Percentiles rank a stretch among this genome's conserved stretches.
Evolutionary conservation across 2,888 invertebrate species (phyloP).

Genomic region (Cepaea hortensis): DNA sequence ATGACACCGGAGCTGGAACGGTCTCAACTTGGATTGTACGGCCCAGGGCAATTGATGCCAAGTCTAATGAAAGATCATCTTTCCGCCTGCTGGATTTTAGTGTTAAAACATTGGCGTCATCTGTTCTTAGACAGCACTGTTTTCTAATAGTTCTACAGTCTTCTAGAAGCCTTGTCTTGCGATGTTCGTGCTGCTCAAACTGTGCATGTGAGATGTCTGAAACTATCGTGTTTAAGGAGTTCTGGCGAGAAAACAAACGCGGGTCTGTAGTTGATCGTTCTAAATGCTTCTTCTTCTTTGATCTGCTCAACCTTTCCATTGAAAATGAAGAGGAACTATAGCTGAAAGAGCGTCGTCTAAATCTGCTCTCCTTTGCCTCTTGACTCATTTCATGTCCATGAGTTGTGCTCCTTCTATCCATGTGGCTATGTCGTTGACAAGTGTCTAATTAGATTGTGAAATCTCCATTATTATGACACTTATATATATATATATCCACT

Average conservation of each 20-base stretch:
- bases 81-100: conserved; percentile 27
- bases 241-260: neutral
- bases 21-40: conserved; percentile 27
- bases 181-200: neutral
- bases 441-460: conserved; percentile 2
- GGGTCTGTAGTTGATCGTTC: conserved; percentile 14
- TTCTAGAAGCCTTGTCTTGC: neutral
- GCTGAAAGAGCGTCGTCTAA: conserved; percentile 60
- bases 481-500: conserved; percentile 13
- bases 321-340: conserved; percentile 40
- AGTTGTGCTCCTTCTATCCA: neutral
- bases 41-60: conserved; percentile 34
- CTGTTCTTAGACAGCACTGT: neutral
- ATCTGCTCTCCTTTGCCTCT: conserved; percentile 59
- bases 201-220: neutral
- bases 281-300: conserved; percentile 38
- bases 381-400: conserved; percentile 28
- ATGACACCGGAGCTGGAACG: conserved; percentile 1
- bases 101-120: conserved; percentile 21
- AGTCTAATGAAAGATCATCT: conserved; percentile 29
- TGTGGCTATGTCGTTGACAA: conserved; percentile 26
- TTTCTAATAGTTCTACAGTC: neutral
- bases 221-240: neutral
- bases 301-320: conserved; percentile 33
- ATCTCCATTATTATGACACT: conserved; percentile 12